Percentiles rank a stretch among this genome's conserved stretches.
These are phyloP conservation scores for Hemichromis elongatus DNA, from an alignment of 2,113 vertebrate species.

Conservation along the genomic window DNA sequence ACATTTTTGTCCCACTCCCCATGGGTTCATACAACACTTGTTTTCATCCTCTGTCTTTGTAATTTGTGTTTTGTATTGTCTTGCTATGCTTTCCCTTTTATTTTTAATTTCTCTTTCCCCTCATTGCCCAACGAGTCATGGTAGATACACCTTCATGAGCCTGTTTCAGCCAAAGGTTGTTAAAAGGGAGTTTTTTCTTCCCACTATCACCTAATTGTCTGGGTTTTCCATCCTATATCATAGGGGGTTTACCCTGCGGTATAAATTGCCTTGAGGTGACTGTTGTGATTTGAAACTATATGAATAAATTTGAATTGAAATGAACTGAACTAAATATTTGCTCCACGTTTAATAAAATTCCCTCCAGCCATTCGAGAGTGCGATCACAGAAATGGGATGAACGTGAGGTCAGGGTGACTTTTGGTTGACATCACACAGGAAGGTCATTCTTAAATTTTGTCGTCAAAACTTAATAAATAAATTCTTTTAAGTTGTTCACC, in stretches of 20 bases:
- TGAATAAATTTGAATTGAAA: not conserved
- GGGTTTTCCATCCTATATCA: not conserved
- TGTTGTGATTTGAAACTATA: not conserved
- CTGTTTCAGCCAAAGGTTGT: not conserved
- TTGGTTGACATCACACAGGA: not conserved
- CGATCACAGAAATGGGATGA: not conserved
- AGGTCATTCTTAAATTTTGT: not conserved
- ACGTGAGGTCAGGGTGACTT: not conserved
- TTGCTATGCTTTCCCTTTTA: not conserved
- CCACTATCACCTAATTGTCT: not conserved
- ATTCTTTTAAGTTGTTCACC: not conserved
- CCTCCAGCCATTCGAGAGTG: not conserved
- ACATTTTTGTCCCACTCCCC: not conserved
- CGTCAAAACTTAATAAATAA: not conserved
- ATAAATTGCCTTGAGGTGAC: not conserved
- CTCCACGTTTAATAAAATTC: not conserved
- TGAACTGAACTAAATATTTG: not conserved
- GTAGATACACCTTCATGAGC: not conserved
- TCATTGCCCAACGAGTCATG: not conserved
- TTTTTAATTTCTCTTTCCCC: not conserved
- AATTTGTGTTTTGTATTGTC: not conserved
- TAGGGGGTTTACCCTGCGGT: not conserved
- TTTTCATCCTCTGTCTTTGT: not conserved
- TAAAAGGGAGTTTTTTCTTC: not conserved
- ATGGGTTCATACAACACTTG: not conserved